Conservation (phyloP, 2,797 vertebrate species). For the Tiaroga cobitis region DNA sequence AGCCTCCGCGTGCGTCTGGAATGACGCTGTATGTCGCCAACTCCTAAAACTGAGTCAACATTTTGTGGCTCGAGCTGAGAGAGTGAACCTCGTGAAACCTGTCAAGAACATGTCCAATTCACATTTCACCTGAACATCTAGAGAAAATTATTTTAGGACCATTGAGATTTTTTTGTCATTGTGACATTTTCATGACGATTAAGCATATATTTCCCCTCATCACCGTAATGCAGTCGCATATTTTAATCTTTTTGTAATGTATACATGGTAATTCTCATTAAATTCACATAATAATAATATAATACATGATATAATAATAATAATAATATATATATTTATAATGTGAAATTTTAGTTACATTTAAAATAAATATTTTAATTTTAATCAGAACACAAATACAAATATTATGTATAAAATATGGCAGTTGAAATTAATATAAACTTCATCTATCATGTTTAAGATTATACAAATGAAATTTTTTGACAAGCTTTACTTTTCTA, state of each 20-base stretch:
- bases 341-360: neutral
- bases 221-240: neutral
- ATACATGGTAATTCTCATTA: neutral
- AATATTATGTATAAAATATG: neutral
- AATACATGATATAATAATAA: neutral
- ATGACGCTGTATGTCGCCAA: neutral
- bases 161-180: neutral
- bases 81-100: neutral
- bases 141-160: neutral
- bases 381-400: neutral
- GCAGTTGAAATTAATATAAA: neutral
- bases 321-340: neutral
- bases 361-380: neutral
- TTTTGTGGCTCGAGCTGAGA: neutral
- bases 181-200: neutral
- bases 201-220: neutral
- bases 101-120: neutral
- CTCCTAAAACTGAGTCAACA: conserved; percentile 1
- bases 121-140: neutral
- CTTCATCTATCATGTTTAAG: too few relatives aligned
- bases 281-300: neutral
- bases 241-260: neutral
- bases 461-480: too few relatives aligned
- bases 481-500: too few relatives aligned
- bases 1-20: neutral